Percentiles rank a stretch among this genome's conserved stretches.
Evolutionary conservation across 1,140 invertebrate genomes (phyloP).

Genomic region (Drosophila fuyamai): DNA sequence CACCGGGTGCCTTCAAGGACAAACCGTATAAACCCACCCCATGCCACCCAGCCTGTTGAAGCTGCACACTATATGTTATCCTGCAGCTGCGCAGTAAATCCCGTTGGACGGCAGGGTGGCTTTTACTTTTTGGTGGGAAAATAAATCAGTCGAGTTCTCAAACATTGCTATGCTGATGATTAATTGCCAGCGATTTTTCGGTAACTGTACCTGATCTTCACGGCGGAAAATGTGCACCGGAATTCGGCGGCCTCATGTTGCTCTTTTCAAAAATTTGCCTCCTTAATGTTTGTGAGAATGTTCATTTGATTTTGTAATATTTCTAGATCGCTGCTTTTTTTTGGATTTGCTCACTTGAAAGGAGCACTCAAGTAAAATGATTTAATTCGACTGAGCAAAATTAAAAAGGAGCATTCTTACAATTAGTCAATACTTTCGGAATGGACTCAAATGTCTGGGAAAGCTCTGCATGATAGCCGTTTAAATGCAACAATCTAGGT

Average conservation of each 20-base stretch:
- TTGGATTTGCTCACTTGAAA: slow-evolving; percentile 45
- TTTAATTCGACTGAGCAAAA: slow-evolving; percentile 32
- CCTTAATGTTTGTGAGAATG: slow-evolving; percentile 58
- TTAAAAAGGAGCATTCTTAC: slow-evolving; percentile 7
- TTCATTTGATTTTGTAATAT: slow-evolving; percentile 29
- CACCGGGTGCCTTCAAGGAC: slow-evolving; percentile 60
- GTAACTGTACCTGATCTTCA: slow-evolving; percentile 56
- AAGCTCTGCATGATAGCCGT: slow-evolving; percentile 22
- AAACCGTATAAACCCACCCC: slow-evolving; percentile 48
- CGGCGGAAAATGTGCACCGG: slow-evolving; percentile 38
- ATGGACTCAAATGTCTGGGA: slow-evolving; percentile 38
- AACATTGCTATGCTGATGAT: slow-evolving; percentile 57
- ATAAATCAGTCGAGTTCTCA: slow-evolving; percentile 38
- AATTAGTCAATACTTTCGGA: slow-evolving; percentile 24
- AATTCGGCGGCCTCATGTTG: slow-evolving; percentile 67
- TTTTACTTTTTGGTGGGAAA: slow-evolving; percentile 66
- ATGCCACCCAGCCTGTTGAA: slow-evolving; percentile 20
- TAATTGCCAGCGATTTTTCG: slow-evolving; percentile 48
- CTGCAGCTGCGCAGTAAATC: slow-evolving; percentile 71
- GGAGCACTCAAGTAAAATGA: slow-evolving; percentile 53
- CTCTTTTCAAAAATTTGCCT: slow-evolving; percentile 43
- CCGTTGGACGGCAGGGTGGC: slow-evolving; percentile 54
- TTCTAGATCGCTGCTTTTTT: slow-evolving; percentile 13
- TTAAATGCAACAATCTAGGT: slow-evolving; percentile 8
- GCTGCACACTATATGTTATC: slow-evolving; percentile 19